Evolutionary conservation across 2,888 invertebrate species (phyloP).

Genomic region (Habrosyne pyritoides): DNA sequence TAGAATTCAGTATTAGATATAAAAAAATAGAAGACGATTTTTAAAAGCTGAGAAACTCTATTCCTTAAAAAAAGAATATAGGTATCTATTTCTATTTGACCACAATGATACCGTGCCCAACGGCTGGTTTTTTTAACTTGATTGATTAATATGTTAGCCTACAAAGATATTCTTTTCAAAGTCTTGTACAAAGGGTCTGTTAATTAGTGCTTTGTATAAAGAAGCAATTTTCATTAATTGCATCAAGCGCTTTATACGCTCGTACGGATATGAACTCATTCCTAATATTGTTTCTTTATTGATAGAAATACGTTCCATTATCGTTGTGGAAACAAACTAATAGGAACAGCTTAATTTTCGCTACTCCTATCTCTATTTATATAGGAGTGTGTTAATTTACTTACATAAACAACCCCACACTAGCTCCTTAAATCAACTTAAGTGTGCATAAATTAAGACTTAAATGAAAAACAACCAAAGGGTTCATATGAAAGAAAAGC

Average conservation of each 20-base stretch:
- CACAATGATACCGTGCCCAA: too few species aligned
- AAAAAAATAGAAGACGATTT: too few species aligned
- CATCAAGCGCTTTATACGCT: not conserved
- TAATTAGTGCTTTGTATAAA: not conserved
- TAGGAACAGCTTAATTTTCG: not conserved
- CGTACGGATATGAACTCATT: not conserved
- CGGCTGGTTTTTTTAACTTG: too few species aligned
- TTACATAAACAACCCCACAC: not conserved
- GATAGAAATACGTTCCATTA: not conserved
- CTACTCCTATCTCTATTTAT: not conserved
- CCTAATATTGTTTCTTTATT: not conserved
- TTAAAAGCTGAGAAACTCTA: too few species aligned
- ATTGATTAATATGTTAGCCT: too few species aligned
- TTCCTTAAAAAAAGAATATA: too few species aligned
- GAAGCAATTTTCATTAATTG: not conserved
- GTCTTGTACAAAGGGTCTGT: not conserved
- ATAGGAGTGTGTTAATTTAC: not conserved
- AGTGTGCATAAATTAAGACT: constrained; percentile 1
- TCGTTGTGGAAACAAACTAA: not conserved
- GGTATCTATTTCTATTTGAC: too few species aligned
- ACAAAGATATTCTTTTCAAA: not conserved
- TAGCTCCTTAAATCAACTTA: constrained; percentile 14
- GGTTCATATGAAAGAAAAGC: constrained; percentile 36
- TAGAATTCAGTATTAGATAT: too few species aligned
- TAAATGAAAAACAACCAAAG: constrained; percentile 1